Base-by-base conservation (phyloP, 1,140 invertebrate species). In the Lethocerus indicus region DNA sequence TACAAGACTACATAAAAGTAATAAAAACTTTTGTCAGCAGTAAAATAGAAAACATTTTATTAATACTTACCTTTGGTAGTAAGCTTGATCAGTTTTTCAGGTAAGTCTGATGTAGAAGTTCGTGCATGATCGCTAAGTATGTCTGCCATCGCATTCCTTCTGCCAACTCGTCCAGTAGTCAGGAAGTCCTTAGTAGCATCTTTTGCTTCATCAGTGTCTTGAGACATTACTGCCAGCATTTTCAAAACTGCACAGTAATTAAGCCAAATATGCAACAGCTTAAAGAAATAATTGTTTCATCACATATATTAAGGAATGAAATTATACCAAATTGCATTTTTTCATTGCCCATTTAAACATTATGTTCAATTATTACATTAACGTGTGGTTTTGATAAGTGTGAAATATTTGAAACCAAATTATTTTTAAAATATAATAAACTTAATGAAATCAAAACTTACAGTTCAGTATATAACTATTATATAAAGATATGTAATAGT, bases 71-170 rank as follows among this genome's bases (percentile, higher is more conserved):
- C 69, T 58, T 67, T 67, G 29, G 75, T 77, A 2, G 69, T 67
- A 13, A 81, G 65, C n/a, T 72, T 69, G 52, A 78, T 71, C 40
- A 88, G 64, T 54, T 73, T 68, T 43, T 75, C 71, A 0, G 83
- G 75, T 53, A 86, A 65, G 59, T 80, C 80, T 27, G 77, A 75
- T 0, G 81, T 79, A 27, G 72, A 73, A n/a, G 77, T 69, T 35
- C 72, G 68, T 13, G 75, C 71, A 48, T 76, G 70, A 29, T 74
- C 72, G 29, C 75, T 71, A 20, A 80, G 64, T 47, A 85, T 83
- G 57, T 87, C 77, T 2, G 83, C 76, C 63, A 88, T 64, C 2
- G 84, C 83, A 62, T 89, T 87, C 49, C 84, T 64, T 37, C 84
- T 69, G 5, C 84, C 83, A 1, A 81, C 83, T 50, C 84, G 69